A percentile compares a stretch with the other conserved stretches of the same genome.
phyloP scores from a whole-genome alignment of 2,888 invertebrate species.

The Drosophila diplacantha region DNA sequence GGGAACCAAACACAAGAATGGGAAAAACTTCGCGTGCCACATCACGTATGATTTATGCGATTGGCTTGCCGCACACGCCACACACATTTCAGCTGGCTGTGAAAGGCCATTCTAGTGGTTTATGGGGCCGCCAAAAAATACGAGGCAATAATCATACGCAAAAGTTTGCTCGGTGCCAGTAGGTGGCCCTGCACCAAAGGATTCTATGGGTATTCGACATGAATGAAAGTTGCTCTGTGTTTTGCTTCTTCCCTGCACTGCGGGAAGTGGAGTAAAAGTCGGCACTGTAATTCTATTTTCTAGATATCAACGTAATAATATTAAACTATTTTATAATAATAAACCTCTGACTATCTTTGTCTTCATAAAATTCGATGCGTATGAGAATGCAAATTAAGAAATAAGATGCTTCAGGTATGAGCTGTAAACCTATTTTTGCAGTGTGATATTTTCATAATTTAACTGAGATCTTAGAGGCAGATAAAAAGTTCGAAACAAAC shows the following conservation, averaged over 20 bases:
- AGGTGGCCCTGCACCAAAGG: conserved; percentile 30
- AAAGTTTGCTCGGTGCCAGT: conserved; percentile 35
- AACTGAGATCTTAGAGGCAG: conserved; percentile 5
- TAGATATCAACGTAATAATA: too few relatives aligned
- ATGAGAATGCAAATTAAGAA: too few relatives aligned
- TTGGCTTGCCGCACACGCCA: conserved; percentile 36
- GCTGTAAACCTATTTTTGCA: neutral
- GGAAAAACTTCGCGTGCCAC: conserved; percentile 24
- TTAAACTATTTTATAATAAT: neutral
- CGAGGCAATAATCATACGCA: conserved; percentile 23
- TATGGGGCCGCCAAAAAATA: conserved; percentile 21
- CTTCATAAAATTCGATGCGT: too few relatives aligned
- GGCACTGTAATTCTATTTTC: neutral
- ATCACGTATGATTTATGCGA: conserved; percentile 43
- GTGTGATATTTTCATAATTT: conserved; percentile 2
- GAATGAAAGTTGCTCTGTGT: conserved; percentile 26
- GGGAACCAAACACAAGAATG: neutral
- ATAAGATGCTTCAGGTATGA: too few relatives aligned
- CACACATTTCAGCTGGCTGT: conserved; percentile 14
- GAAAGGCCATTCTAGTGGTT: conserved; percentile 12
- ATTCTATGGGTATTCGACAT: conserved; percentile 38
- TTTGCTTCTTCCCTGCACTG: conserved; percentile 5
- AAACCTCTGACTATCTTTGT: too few relatives aligned
- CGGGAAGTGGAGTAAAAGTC: neutral
- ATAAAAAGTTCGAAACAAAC: conserved; percentile 17